Percentiles rank a stretch among this genome's conserved stretches.
phyloP scores from a whole-genome alignment of 2,113 vertebrate species.

The Myodes glareolus region DNA sequence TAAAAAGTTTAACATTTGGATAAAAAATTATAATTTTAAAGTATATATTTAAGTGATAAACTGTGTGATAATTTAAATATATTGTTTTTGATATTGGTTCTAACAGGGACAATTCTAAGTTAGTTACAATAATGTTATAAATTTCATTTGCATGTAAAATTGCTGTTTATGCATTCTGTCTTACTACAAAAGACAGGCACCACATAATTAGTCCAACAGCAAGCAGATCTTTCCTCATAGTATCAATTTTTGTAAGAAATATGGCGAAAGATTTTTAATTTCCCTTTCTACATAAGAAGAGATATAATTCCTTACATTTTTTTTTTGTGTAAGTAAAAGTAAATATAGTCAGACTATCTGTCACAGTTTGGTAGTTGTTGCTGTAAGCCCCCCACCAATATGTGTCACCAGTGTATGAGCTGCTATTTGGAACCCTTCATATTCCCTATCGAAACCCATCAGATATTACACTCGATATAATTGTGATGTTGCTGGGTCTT shows the following conservation, averaged over 20 bases:
- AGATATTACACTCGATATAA: background rate
- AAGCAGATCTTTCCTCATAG: background rate
- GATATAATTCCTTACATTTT: background rate
- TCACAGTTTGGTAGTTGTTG: no score
- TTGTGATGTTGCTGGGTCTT: background rate
- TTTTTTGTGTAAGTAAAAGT: background rate
- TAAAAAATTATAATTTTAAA: background rate
- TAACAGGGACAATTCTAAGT: background rate
- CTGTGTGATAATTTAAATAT: background rate
- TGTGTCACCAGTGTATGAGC: background rate
- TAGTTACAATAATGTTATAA: background rate
- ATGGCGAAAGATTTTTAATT: background rate
- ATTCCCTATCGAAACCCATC: background rate
- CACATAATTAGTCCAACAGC: background rate
- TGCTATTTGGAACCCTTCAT: background rate
- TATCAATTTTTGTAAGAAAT: background rate
- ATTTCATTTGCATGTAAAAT: conserved; percentile 5
- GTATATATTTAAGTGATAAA: background rate
- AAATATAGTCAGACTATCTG: background rate
- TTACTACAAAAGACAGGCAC: background rate
- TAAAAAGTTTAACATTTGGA: background rate
- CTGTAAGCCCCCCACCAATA: no score
- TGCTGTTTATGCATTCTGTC: background rate
- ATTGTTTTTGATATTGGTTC: background rate
- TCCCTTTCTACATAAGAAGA: background rate